Conservation (phyloP, 2,113 vertebrate genomes). For the Oxygymnocypris stewartii region DNA sequence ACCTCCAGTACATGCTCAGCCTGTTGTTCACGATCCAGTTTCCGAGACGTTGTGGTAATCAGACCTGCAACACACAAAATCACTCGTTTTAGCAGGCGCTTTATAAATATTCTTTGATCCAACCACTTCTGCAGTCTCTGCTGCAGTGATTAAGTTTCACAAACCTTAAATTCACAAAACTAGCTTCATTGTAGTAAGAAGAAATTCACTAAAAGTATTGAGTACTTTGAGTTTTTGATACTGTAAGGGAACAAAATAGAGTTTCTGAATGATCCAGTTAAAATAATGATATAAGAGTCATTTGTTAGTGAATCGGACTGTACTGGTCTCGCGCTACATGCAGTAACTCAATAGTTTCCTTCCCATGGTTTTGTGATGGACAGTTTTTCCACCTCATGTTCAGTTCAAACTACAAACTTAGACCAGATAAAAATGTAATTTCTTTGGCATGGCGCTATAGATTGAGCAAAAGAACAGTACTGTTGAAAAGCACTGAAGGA, state of each 20-base stretch:
- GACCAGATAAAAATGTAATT: neutral
- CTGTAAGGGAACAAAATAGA: neutral
- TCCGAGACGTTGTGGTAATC: conserved; percentile 92
- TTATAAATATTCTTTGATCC: neutral
- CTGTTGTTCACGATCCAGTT: conserved; percentile 94
- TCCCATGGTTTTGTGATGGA: neutral
- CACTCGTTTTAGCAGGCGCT: neutral
- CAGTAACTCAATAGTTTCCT: neutral
- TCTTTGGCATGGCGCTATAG: neutral
- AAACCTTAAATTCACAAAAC: neutral
- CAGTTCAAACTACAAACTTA: neutral
- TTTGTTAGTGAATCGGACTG: neutral
- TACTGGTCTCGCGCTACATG: neutral
- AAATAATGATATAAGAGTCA: neutral
- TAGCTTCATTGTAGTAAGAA: neutral
- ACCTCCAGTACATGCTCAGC: conserved; percentile 95
- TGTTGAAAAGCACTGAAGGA: neutral
- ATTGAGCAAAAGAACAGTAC: neutral
- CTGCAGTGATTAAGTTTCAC: neutral
- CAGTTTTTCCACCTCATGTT: neutral
- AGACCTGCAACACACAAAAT: conserved; percentile 78
- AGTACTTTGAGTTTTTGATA: neutral
- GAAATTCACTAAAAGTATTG: neutral
- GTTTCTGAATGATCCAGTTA: neutral
- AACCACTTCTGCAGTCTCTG: neutral